Conservation (phyloP, 53 echinoderm and acorn worm genomes). For the Stichopus horrens region DNA sequence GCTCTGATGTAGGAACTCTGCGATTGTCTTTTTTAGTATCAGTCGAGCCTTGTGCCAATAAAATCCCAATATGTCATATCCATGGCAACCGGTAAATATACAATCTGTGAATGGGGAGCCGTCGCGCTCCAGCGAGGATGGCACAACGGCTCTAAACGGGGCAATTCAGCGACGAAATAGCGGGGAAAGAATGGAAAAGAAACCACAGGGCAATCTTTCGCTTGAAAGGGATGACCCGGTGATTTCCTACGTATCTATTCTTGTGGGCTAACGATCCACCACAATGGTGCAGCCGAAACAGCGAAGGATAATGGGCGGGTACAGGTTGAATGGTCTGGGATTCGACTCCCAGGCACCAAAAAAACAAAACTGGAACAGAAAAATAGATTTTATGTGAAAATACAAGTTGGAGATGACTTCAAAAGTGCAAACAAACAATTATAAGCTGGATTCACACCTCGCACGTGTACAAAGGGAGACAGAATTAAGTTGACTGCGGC, state of each 20-base stretch:
- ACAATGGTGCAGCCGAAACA: not conserved
- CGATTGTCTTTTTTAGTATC: not conserved
- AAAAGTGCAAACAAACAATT: too few species aligned
- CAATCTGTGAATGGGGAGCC: not conserved
- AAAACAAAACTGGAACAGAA: constrained; percentile 11
- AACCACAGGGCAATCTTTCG: not conserved
- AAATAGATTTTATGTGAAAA: not conserved
- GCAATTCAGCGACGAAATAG: not conserved
- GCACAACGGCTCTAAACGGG: not conserved
- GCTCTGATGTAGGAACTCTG: not conserved
- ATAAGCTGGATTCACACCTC: too few species aligned
- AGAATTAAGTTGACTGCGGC: too few species aligned
- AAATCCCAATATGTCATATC: not conserved
- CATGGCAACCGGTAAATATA: constrained; percentile 31
- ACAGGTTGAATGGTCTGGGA: not conserved
- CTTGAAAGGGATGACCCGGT: constrained; percentile 5
- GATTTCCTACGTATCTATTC: constrained; percentile 24
- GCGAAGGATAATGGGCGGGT: constrained; percentile 2
- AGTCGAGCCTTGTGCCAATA: not conserved
- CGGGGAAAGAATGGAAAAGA: not conserved
- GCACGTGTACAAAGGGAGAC: too few species aligned
- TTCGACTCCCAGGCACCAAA: constrained; percentile 17
- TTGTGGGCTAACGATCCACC: constrained; percentile 6
- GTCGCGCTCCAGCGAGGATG: not conserved
- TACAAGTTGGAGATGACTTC: not conserved